Percentiles rank a stretch among this genome's conserved stretches.
Evolutionary conservation across 2,888 invertebrate species (phyloP).

Genomic region (Cerastis leucographa): DNA sequence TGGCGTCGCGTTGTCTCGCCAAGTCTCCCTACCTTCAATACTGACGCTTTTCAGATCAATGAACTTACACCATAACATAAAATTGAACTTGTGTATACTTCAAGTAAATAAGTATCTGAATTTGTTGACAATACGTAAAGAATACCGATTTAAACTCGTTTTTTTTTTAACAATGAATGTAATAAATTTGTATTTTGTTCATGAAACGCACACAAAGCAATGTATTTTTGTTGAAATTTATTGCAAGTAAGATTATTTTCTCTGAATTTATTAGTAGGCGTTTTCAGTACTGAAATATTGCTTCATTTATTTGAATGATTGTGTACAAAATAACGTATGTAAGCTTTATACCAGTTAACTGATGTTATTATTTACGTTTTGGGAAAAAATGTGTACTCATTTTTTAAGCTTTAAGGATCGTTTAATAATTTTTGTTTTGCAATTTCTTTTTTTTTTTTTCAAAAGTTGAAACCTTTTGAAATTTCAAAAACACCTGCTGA

Average conservation of each 20-base stretch:
- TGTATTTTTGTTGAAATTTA: conserved; percentile 26
- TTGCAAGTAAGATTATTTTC: conserved; percentile 38
- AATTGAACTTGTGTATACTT: neutral
- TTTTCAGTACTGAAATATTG: conserved; percentile 24
- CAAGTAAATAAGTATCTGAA: neutral
- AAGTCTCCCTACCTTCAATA: conserved; percentile 15
- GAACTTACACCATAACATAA: conserved; percentile 15
- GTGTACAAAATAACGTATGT: conserved; percentile 1
- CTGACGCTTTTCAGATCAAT: conserved; percentile 11
- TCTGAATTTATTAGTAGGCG: conserved; percentile 41
- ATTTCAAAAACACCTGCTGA: neutral
- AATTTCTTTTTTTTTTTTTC: neutral
- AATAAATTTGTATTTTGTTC: neutral
- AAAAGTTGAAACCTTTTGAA: neutral
- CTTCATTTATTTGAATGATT: conserved; percentile 17
- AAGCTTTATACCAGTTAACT: neutral
- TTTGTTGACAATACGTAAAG: neutral
- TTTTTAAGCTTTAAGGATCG: neutral
- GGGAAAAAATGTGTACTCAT: neutral
- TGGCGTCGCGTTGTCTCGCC: conserved; percentile 43
- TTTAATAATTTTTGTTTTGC: neutral
- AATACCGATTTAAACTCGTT: neutral
- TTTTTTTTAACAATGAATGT: neutral
- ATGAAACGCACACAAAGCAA: conserved; percentile 5
- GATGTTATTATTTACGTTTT: neutral